These are phyloP conservation scores for Hydropotes inermis DNA, from an alignment of 2,113 vertebrate species.

Conservation along the genomic window DNA sequence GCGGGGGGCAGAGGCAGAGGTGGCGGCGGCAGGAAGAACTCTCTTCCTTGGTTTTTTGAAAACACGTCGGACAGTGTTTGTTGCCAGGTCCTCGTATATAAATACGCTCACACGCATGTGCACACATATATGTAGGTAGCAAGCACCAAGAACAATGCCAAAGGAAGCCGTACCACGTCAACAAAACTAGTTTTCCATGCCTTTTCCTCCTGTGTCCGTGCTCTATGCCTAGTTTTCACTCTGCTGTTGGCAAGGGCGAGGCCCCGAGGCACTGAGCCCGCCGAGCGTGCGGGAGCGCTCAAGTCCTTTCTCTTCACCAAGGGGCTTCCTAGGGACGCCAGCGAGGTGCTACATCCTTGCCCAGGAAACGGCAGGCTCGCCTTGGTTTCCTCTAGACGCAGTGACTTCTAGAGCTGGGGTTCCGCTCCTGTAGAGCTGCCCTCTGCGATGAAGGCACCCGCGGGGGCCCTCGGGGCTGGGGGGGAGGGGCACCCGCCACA, in stretches of 20 bases:
- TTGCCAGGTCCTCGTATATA: not conserved
- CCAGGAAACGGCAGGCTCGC: not conserved
- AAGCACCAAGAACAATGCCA: not conserved
- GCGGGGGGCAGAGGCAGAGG: not conserved
- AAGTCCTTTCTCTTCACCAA: not conserved
- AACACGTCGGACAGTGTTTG: not conserved
- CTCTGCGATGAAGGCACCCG: not conserved
- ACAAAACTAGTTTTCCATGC: not conserved
- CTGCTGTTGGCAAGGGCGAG: not conserved
- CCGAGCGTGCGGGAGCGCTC: not conserved
- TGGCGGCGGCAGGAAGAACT: not conserved
- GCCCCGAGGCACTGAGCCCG: not conserved
- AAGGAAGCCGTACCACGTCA: not conserved
- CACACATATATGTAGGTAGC: not conserved
- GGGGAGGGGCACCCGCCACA: not conserved
- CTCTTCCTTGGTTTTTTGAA: not conserved
- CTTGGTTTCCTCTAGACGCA: not conserved
- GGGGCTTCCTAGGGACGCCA: not conserved
- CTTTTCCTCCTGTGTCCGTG: not conserved
- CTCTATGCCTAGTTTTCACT: not conserved
- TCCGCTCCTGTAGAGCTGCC: not conserved
- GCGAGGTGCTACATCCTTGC: not conserved
- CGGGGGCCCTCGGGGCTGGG: too few relatives aligned
- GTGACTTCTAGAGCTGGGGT: not conserved
- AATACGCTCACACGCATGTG: not conserved